phyloP scores from a whole-genome alignment of 2,113 vertebrate species.

The Odontesthes bonariensis region DNA sequence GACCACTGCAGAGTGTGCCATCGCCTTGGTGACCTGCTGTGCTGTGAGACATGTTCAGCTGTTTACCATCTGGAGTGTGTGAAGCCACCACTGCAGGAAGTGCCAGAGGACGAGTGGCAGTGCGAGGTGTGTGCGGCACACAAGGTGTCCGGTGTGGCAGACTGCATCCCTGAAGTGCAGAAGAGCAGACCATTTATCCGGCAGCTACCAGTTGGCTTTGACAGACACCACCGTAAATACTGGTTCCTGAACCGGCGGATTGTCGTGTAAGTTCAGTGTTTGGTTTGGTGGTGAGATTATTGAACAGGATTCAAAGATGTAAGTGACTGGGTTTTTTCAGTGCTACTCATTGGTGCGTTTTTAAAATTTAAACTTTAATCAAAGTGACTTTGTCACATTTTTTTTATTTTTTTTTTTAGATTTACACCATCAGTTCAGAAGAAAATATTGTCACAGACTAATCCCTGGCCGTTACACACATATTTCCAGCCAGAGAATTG shows the following conservation, averaged over 20 bases:
- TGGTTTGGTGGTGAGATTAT: neutral
- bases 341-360: too few relatives aligned
- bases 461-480: neutral
- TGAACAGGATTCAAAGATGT: neutral
- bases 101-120: conserved; percentile 99
- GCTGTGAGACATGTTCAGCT: conserved; percentile 98
- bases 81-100: conserved; percentile 95
- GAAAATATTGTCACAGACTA: neutral
- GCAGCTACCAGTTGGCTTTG: conserved; percentile 94
- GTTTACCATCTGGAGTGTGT: conserved; percentile 99
- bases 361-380: too few relatives aligned
- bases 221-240: conserved; percentile 93
- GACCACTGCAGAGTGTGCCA: conserved; percentile 99
- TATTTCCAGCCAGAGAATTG: neutral
- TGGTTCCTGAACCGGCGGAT: conserved; percentile 97
- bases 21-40: conserved; percentile 96
- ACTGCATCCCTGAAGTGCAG: conserved; percentile 96
- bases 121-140: conserved; percentile 98
- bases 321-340: neutral
- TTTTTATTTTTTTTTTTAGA: neutral
- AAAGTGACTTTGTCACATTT: too few relatives aligned
- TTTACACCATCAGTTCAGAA: neutral
- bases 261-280: conserved; percentile 89
- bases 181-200: conserved; percentile 95
- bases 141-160: conserved; percentile 94